Base-by-base conservation (phyloP, 2,113 vertebrate genomes). In the Potamarius usumacintae region DNA sequence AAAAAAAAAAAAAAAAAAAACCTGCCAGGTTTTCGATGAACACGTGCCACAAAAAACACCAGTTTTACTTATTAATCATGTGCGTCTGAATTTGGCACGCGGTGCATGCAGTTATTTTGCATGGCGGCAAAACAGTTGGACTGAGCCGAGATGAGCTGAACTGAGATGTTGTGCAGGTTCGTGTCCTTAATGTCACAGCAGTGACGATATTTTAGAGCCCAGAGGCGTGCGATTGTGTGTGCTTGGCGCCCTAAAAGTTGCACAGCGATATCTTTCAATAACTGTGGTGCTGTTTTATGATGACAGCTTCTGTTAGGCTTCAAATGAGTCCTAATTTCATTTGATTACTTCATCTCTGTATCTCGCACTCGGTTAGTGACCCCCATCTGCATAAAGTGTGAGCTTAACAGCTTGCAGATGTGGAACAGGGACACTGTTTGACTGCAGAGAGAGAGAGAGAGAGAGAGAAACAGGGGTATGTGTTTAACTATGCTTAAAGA, bases 341-440 rank as follows among this genome's bases (percentile, higher is more conserved):
- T 93, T 92, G 92, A 94, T 93, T 92, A 94, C 92, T 89, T 89
- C 92, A 94, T 94, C 90, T 87, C 88, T 71, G 82, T 87, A 89
- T 86, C 88, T 85, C 88, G 76, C 63, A 76, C 83, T 60, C 72
- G 15, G 52, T 85, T 85, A 86, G 65, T 92, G 92, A 94, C 94
- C 94, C 94, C 91, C 85, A 83, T 88, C 87, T 89, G 88, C 81
- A 87, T 90, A 90, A 94, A 93, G 93, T 94, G 93, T 92, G 92
- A 94, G 93, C 88, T 90, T 94, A 96, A 95, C 88, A 71, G 87
- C 87, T 94, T 93, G 94, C 94, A 96, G 92, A 95, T 95, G 95
- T 94, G 93, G 52, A 67, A 69, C 88, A 88, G 62, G 86, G 90
- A 92, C 72, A 79, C 90, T 86, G 89, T 84, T 89, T 84, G 76